Evolutionary conservation across 2,797 vertebrate genomes (phyloP), one percentile per base, ranked within the genome.

Genomic region (Trematomus bernacchii): DNA sequence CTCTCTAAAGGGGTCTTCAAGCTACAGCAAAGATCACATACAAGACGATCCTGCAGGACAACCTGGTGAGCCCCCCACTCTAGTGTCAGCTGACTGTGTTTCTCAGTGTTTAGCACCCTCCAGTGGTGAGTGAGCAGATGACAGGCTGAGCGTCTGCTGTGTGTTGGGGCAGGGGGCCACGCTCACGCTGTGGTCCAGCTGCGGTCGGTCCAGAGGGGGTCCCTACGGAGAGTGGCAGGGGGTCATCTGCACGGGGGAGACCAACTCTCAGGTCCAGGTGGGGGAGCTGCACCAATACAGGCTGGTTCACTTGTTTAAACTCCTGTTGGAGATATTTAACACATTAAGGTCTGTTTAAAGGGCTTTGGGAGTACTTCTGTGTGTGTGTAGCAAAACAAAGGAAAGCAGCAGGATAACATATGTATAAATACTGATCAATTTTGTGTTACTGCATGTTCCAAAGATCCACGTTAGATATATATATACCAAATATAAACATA

Each of bases 141-240:
- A 76, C 78, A 76, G 62, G 77, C 79, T 77, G 76, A 79, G 73
- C 68, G 48, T 71, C 88, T 81, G 77, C 74, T 89, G 76, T 88
- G 73, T 90, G 82, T 89, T 68, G 47, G 76, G 66, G 75, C 88
- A 97, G 96, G 97, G 97, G 55, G 96, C 97, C 86, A 98, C 97
- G 11, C 95, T 99, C 93, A 98, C 97, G 0, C 91, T 99, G 76
- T 99, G 98, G 98, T 98, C 97, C 6, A 97, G 96, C 78, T 98
- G 98, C 0, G 97, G 98, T 13, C 96, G 97, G 6, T 98, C 97
- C 48, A 95, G 97, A 79, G 96, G 97, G 2, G 96, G 96, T 10
- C 93, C 96, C 62, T 98, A 97, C 0, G 97, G 96, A 12, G 98
- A 98, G 90, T 98, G 98, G 98, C 97, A 98, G 90, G 98, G 97